Evolutionary conservation across 2,797 vertebrate species (phyloP).

Genomic region (Pristis pectinata): DNA sequence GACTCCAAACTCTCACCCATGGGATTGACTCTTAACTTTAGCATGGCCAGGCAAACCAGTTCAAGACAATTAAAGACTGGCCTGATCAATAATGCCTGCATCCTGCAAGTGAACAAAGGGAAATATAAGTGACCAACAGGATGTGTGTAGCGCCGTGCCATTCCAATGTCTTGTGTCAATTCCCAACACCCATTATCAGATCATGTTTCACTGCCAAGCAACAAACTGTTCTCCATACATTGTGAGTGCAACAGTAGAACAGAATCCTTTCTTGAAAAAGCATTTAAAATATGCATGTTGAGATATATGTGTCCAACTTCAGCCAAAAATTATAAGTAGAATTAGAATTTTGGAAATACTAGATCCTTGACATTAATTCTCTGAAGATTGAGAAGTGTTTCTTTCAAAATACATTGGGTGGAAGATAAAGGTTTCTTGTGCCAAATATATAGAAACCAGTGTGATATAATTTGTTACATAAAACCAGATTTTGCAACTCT

Average conservation of each 20-base stretch:
- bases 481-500: neutral
- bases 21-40: too few species aligned
- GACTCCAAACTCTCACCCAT: too few species aligned
- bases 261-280: neutral
- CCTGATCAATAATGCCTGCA: too few species aligned
- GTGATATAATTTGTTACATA: neutral
- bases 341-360: neutral
- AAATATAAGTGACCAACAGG: neutral
- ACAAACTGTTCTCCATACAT: neutral
- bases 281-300: neutral
- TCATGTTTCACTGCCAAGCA: neutral
- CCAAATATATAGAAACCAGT: neutral
- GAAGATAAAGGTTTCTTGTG: neutral
- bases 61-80: too few species aligned
- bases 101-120: neutral
- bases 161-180: too few species aligned
- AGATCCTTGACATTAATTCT: neutral
- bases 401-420: neutral
- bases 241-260: neutral
- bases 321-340: neutral
- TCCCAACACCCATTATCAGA: too few species aligned
- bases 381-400: neutral
- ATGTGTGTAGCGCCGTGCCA: neutral
- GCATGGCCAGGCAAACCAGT: too few species aligned
- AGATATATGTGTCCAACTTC: neutral